Evolutionary conservation across 2,888 invertebrate genomes (phyloP).

Genomic region (Amphipyra tragopoginis): DNA sequence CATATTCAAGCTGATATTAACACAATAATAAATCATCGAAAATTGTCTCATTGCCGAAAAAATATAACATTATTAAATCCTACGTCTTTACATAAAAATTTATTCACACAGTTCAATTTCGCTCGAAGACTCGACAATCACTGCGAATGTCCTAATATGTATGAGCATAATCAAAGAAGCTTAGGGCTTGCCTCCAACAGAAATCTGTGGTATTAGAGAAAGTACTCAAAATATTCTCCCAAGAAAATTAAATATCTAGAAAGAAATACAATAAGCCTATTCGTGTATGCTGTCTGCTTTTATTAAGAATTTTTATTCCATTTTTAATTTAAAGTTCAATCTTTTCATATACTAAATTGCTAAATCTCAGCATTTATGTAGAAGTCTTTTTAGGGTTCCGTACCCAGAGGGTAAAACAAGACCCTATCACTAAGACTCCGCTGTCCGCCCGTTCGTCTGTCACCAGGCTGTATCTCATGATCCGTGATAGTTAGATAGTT

Average conservation of each 20-base stretch:
- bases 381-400: too few species aligned
- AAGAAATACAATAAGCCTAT: conserved; percentile 41
- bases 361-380: too few species aligned
- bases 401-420: too few species aligned
- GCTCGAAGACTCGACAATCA: conserved; percentile 27
- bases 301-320: conserved; percentile 15
- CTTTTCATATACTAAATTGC: too few species aligned
- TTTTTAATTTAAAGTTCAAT: background rate
- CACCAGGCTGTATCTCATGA: too few species aligned
- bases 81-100: conserved; percentile 23
- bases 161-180: conserved; percentile 46
- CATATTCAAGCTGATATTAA: too few species aligned
- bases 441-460: too few species aligned
- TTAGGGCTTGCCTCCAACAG: conserved; percentile 35
- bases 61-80: conserved; percentile 33
- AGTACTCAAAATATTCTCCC: conserved; percentile 28
- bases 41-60: conserved; percentile 8
- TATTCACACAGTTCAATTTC: conserved; percentile 48
- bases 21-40: background rate
- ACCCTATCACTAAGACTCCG: too few species aligned
- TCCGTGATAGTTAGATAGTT: too few species aligned
- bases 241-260: conserved; percentile 18
- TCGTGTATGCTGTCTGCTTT: conserved; percentile 34
- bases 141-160: conserved; percentile 41
- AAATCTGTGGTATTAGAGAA: conserved; percentile 34